A percentile compares a stretch with the other conserved stretches of the same genome.
These are phyloP conservation scores for Heliconius aoede DNA, from an alignment of 2,888 invertebrate species.

Conservation along the genomic window DNA sequence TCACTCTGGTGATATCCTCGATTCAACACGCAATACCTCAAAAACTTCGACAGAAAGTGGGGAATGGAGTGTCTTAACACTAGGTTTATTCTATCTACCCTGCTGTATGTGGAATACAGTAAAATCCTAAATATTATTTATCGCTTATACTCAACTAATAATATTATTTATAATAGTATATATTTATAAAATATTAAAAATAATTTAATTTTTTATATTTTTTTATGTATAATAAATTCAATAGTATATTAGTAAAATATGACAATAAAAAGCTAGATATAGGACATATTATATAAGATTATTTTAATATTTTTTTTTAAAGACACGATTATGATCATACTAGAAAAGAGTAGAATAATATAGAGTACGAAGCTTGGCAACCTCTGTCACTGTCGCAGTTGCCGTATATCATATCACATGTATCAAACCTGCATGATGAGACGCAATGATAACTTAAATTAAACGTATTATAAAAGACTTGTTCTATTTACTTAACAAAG, in stretches of 20 bases:
- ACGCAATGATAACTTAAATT: constrained; percentile 56
- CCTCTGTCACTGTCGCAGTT: constrained; percentile 5
- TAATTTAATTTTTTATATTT: too few relatives aligned
- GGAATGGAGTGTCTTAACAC: too few relatives aligned
- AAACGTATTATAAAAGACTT: constrained; percentile 47
- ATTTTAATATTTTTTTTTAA: too few relatives aligned
- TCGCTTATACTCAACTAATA: not conserved
- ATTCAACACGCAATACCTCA: too few relatives aligned
- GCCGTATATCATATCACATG: constrained; percentile 45
- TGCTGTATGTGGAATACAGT: too few relatives aligned
- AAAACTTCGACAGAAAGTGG: too few relatives aligned
- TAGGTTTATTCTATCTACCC: too few relatives aligned
- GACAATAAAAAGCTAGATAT: not conserved
- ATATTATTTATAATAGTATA: not conserved
- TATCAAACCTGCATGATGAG: constrained; percentile 62
- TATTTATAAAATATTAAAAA: not conserved
- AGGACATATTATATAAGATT: too few relatives aligned
- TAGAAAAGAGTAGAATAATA: not conserved
- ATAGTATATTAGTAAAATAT: not conserved
- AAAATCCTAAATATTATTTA: not conserved
- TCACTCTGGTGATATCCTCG: too few relatives aligned
- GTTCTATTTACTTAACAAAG: constrained; percentile 41
- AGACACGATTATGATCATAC: not conserved
- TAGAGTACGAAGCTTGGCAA: not conserved
- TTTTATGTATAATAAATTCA: too few relatives aligned